Conservation (phyloP, 1,140 invertebrate species). For the Bombus consobrinus region DNA sequence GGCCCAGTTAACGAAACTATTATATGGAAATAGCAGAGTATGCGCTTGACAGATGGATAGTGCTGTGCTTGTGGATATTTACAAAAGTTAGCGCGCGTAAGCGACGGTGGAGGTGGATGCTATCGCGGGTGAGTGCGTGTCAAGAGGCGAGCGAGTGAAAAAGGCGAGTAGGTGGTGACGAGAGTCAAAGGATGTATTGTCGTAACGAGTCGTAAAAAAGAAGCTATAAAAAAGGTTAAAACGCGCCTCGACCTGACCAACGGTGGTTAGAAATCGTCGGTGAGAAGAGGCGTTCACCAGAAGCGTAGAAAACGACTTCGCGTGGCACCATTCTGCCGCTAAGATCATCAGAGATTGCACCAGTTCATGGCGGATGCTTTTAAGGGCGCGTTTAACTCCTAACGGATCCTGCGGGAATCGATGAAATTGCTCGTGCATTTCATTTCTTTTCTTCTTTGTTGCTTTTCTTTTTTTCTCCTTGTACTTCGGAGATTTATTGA, state of each 20-base stretch:
- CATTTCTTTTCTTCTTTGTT: not conserved
- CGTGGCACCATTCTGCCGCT: slow-evolving; percentile 9
- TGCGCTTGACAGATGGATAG: slow-evolving; percentile 8
- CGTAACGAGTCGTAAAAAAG: slow-evolving; percentile 41
- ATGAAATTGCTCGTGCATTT: slow-evolving; percentile 1
- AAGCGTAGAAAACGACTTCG: slow-evolving; percentile 1
- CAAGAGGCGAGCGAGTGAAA: slow-evolving; percentile 18
- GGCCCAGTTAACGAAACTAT: not conserved
- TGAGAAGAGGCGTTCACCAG: slow-evolving; percentile 12
- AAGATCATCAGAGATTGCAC: slow-evolving; percentile 19
- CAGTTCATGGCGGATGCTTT: slow-evolving; percentile 5
- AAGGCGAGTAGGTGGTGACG: slow-evolving; percentile 30
- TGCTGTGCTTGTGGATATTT: slow-evolving; percentile 13
- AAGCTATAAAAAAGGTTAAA: slow-evolving; percentile 39
- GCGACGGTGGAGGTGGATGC: not conserved
- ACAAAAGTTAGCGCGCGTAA: not conserved
- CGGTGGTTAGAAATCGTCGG: not conserved
- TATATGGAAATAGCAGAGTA: not conserved
- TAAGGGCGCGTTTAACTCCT: slow-evolving; percentile 26
- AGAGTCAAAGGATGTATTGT: slow-evolving; percentile 54
- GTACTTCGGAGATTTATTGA: not conserved
- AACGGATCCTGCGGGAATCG: not conserved
- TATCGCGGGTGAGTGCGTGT: not conserved
- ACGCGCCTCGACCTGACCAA: slow-evolving; percentile 25
- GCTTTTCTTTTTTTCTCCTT: not conserved